Evolutionary conservation across 2,888 invertebrate species (phyloP), one percentile per base, ranked within the genome.

Genomic region (Odontocolon sp.): DNA sequence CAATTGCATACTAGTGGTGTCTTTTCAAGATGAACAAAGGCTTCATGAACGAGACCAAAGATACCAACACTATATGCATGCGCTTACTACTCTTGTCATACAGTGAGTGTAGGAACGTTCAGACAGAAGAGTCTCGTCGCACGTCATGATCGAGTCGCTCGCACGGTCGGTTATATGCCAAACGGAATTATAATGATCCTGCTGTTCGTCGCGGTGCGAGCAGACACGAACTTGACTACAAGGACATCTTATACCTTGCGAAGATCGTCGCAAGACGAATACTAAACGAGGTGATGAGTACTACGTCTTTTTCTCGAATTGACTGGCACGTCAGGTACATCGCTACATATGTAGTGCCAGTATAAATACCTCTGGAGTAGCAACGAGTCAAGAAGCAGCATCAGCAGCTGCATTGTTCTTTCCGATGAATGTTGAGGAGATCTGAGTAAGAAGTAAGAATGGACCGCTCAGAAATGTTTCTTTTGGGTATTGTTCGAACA

Each of bases 241-340:
- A 61, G 61, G 16, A 23, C 52, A 40, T 61, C 11, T 45, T 57
- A 47, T 36, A 50, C 26, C 40, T 26, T 21, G 16, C 40, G n/a
- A 40, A 61, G 70, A 70, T 70, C 70, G n/a, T 42, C 70, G 52
- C 54, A 61, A 16, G 31, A 26, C 9, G 70, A 70, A 70, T 70
- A 70, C 61, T 14, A 52, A 61, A 70, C 61, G 70, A 40, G 42
- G 54, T 45, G 52, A 40, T 52, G 33, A 26, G 26, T 64, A 38
- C 40, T 31, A 11, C 40, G 38, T 31, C 31, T 61, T 21, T 40
- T 40, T 69, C 36, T 31, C 23, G 40, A 52, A 52, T 42, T 33
- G 8, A 38, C 45, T 11, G 36, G 26, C 52, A 28, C 21, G 52
- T 42, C 40, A 28, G 54, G 36, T 18, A 16, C 31, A 52, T 11